A percentile compares a stretch with the other conserved stretches of the same genome.
Evolutionary conservation across 2,113 vertebrate genomes (phyloP).

Genomic region (Heteronetta atricapilla): DNA sequence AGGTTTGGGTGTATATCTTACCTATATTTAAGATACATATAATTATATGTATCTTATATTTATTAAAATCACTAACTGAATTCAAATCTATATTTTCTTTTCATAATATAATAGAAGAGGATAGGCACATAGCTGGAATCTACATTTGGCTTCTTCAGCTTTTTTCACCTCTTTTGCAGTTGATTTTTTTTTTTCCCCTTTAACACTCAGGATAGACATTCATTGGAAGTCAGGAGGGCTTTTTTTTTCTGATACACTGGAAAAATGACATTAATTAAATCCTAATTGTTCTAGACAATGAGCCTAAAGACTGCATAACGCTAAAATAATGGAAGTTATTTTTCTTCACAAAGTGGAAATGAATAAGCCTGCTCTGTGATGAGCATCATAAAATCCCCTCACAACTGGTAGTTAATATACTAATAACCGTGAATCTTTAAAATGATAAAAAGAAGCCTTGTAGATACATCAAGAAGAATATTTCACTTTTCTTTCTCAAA

Average conservation of each 20-base stretch:
- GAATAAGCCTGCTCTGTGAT: constrained; percentile 64
- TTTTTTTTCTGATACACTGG: background rate
- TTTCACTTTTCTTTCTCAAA: constrained; percentile 4
- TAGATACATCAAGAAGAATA: constrained; percentile 25
- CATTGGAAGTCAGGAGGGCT: background rate
- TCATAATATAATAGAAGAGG: background rate
- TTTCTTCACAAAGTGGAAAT: constrained; percentile 68
- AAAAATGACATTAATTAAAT: background rate
- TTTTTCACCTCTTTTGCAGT: background rate
- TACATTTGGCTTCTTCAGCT: background rate
- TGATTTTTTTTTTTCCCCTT: background rate
- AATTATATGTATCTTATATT: background rate
- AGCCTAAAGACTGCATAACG: background rate
- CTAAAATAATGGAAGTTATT: constrained; percentile 27
- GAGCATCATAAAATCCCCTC: constrained; percentile 66
- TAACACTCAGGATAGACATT: background rate
- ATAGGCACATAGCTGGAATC: background rate
- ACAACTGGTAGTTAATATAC: constrained; percentile 82
- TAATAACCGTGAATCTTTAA: constrained; percentile 74
- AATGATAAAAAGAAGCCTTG: constrained; percentile 72
- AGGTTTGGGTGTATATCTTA: background rate
- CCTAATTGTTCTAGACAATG: background rate
- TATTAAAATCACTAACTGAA: background rate
- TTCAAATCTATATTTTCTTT: background rate
- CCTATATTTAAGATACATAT: background rate